Percentiles rank a stretch among this genome's conserved stretches.
Conservation (phyloP, 2,797 vertebrate genomes). For the Limnodromus scolopaceus region DNA sequence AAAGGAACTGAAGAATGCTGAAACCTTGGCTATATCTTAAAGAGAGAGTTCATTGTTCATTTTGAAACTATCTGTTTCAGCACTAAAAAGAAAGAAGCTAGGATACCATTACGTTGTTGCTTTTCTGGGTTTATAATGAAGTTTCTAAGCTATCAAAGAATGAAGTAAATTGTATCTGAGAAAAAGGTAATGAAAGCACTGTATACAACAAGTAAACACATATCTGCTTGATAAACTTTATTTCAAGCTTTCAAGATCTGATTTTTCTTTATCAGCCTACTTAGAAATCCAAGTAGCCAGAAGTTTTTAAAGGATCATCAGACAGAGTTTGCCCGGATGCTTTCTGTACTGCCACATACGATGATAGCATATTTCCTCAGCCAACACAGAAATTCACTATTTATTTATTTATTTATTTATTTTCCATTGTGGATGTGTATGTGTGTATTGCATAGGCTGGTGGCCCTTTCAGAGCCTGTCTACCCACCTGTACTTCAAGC, state of each 20-base stretch:
- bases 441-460: neutral
- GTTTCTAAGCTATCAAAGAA: neutral
- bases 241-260: neutral
- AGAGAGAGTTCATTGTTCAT: neutral
- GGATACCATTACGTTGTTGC: neutral
- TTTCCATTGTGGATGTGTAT: neutral
- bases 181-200: neutral
- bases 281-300: neutral
- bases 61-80: conserved; percentile 1
- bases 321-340: neutral
- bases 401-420: no score
- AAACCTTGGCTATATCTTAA: neutral
- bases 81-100: neutral
- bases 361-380: neutral
- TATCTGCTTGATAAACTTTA: neutral
- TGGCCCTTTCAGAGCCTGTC: neutral
- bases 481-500: neutral
- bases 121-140: conserved; percentile 19
- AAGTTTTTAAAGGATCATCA: neutral
- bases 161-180: neutral
- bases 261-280: neutral
- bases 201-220: neutral
- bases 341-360: neutral
- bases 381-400: neutral
- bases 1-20: neutral